These are phyloP conservation scores for Chloroceryle inda DNA, from an alignment of 2,797 vertebrate species.

Conservation along the genomic window DNA sequence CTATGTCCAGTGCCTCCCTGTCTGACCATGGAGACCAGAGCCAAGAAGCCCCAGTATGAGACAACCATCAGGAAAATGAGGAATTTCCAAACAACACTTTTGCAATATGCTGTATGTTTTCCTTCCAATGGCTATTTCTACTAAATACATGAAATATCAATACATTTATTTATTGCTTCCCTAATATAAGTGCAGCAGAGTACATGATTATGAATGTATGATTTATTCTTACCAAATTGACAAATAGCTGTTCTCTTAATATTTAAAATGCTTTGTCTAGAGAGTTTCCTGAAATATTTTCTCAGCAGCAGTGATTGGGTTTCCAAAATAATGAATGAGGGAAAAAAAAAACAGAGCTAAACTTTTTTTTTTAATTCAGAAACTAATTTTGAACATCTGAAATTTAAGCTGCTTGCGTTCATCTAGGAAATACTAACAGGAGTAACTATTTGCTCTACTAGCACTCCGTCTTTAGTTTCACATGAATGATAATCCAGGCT, in stretches of 20 bases:
- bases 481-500: constrained; percentile 59
- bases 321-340: not conserved
- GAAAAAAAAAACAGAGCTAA: not conserved
- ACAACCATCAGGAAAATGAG: not conserved
- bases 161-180: not conserved
- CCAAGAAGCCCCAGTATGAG: not conserved
- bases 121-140: not conserved
- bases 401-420: constrained; percentile 41
- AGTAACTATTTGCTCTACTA: constrained; percentile 52
- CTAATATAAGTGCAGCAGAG: not conserved
- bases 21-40: not conserved
- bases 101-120: not conserved
- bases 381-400: constrained; percentile 56
- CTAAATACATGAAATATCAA: not conserved
- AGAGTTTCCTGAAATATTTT: not conserved
- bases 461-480: constrained; percentile 36
- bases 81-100: not conserved
- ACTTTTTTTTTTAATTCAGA: constrained; percentile 19
- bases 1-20: not conserved
- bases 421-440: constrained; percentile 61
- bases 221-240: not conserved
- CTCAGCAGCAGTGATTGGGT: not conserved
- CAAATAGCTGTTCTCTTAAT: not conserved
- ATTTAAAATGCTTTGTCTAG: not conserved
- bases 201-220: not conserved